A percentile compares a stretch with the other conserved stretches of the same genome.
Evolutionary conservation across 1,140 invertebrate species (phyloP).

Genomic region (Trichonephila inaurata): DNA sequence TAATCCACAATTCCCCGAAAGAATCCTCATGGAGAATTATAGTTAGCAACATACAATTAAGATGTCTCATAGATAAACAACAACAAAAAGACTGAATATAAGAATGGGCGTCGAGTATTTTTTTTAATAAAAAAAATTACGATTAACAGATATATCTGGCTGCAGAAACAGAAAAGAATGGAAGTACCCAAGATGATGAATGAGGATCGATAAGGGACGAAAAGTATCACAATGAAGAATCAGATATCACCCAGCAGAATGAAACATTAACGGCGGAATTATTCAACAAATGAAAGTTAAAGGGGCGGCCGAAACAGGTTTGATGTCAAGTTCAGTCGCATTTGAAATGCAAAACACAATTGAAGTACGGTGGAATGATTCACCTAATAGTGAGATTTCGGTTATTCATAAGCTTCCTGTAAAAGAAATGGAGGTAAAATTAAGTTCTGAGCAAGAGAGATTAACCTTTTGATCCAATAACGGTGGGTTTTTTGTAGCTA

Average conservation of each 20-base stretch:
- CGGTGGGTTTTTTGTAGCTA: too few relatives aligned
- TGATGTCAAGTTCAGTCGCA: background rate
- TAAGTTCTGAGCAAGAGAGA: too few relatives aligned
- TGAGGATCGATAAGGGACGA: background rate
- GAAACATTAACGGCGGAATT: constrained; percentile 19
- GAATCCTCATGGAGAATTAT: background rate
- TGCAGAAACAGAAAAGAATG: background rate
- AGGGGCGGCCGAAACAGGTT: background rate
- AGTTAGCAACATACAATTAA: constrained; percentile 17
- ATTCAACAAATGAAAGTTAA: constrained; percentile 28
- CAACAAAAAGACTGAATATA: background rate
- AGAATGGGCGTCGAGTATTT: background rate
- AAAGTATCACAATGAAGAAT: constrained; percentile 23
- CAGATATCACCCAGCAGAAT: background rate
- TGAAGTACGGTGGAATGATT: background rate
- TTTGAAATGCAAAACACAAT: constrained; percentile 35
- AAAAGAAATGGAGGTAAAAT: too few relatives aligned
- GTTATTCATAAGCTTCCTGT: too few relatives aligned
- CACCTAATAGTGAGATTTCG: too few relatives aligned
- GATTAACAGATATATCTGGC: background rate
- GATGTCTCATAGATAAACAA: background rate
- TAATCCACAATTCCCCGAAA: background rate
- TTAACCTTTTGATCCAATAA: too few relatives aligned
- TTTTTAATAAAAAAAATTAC: background rate
- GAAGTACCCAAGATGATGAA: background rate